Conservation (phyloP, 2,888 invertebrate genomes). For the Hirtodrosophila confusa region DNA sequence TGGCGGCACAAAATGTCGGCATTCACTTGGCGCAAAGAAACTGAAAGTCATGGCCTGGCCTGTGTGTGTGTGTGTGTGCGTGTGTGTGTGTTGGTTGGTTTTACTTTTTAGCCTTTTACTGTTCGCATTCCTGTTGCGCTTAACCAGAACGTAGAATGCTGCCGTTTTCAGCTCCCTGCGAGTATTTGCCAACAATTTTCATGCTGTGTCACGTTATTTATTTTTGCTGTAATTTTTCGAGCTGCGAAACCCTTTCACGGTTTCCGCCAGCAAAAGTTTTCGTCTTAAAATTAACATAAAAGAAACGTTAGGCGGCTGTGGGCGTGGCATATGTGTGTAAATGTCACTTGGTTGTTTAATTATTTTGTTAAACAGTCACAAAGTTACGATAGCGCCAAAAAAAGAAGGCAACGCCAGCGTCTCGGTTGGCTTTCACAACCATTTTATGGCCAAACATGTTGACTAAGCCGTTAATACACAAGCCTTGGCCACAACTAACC, state of each 20-base stretch:
- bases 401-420: constrained; percentile 19
- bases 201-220: constrained; percentile 78
- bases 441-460: constrained; percentile 47
- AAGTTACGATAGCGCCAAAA: constrained; percentile 31
- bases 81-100: constrained; percentile 27
- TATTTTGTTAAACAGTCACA: constrained; percentile 57
- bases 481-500: constrained; percentile 29
- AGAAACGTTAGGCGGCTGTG: constrained; percentile 43
- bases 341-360: constrained; percentile 43
- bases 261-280: constrained; percentile 38
- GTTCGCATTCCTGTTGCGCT: constrained; percentile 54
- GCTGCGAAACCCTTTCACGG: constrained; percentile 48
- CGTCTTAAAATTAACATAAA: constrained; percentile 66
- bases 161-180: constrained; percentile 32
- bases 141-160: constrained; percentile 26
- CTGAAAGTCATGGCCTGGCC: constrained; percentile 17
- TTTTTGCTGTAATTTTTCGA: constrained; percentile 55
- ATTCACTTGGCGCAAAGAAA: constrained; percentile 8
- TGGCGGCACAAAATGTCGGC: constrained; percentile 47
- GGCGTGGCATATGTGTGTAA: constrained; percentile 42
- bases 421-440: constrained; percentile 19
- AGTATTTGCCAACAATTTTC: constrained; percentile 59
- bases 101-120: constrained; percentile 59
- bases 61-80: constrained; percentile 10
- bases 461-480: constrained; percentile 52